A percentile compares a stretch with the other conserved stretches of the same genome.
These are phyloP conservation scores for Enteromius paludinosus DNA, from an alignment of 2,797 vertebrate species.

Conservation along the genomic window DNA sequence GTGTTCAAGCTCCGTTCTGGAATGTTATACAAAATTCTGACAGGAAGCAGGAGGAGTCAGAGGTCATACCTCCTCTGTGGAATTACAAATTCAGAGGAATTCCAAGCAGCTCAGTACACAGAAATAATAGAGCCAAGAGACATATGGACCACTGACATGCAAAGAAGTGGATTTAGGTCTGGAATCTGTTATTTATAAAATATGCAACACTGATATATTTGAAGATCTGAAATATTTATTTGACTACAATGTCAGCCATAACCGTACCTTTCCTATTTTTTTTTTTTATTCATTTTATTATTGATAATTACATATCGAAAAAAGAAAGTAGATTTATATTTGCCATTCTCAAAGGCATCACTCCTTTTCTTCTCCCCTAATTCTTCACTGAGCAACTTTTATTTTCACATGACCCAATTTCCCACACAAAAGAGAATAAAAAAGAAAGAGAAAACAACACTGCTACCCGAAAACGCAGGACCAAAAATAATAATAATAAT, in stretches of 20 bases:
- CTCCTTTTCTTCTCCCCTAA: neutral
- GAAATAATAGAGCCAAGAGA: slow-evolving; percentile 24
- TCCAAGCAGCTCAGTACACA: slow-evolving; percentile 37
- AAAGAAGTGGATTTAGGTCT: slow-evolving; percentile 8
- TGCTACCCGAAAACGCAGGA: neutral
- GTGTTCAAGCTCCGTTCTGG: slow-evolving; percentile 26
- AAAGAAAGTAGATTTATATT: neutral
- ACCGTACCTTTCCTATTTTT: neutral
- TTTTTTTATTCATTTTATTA: neutral
- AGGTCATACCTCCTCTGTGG: slow-evolving; percentile 46
- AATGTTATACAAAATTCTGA: slow-evolving; percentile 60
- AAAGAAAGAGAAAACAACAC: neutral
- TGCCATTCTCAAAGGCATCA: neutral
- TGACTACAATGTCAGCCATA: neutral
- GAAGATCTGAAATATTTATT: neutral
- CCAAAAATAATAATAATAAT: neutral
- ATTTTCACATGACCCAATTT: slow-evolving; percentile 64
- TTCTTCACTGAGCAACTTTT: slow-evolving; percentile 25
- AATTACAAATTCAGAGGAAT: slow-evolving; percentile 51
- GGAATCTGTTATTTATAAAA: slow-evolving; percentile 28
- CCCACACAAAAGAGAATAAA: slow-evolving; percentile 31
- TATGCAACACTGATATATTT: neutral
- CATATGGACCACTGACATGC: slow-evolving; percentile 6
- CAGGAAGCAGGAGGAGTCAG: slow-evolving; percentile 61
- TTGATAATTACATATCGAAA: neutral